Evolutionary conservation across 2,888 invertebrate genomes (phyloP), one percentile per base, ranked within the genome.

Genomic region (Epistrophe grossulariae): DNA sequence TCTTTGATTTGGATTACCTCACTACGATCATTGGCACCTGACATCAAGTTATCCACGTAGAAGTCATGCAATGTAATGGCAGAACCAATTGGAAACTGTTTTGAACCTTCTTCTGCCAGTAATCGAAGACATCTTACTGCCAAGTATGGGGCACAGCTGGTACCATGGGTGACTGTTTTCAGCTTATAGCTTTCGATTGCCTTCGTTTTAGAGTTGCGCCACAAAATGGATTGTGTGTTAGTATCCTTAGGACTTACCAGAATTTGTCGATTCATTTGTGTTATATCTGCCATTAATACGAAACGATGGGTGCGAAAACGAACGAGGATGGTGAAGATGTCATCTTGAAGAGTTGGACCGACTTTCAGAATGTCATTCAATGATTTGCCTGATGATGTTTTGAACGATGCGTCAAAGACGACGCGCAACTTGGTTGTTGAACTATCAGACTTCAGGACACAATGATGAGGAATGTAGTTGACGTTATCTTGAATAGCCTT

Each of bases 21-120:
- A 24, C 24, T 52, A 13, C 52, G 48, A 35, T 71, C 50, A 4
- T 88, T 19, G 24, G 83, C 79, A n/a, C 88, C 88, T 7, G 77
- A 80, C 57, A 84, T 62, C 55, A 88, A 57, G 55, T 80, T 83
- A 15, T 79, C 88, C 13, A 88, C 80, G 43, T 71, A 78, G 15
- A 78, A 78, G 6, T 71, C 78, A 35, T 52, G 78, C 17, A 62
- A 35, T n/a, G 62, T 78, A 3, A 62, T 5, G 17, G 24, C 19
- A 4, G 70, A 59, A 31, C 78, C 70, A 40, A 62, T 13, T 0
- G 78, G 62, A 71, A 71, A 78, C 6, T 64, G 28, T 45, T 64
- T 19, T 8, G 40, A 24, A 43, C 43, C 38, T 38, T 38, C 43
- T 43, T 78, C 66, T 43, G 77, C 78, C 10, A 82, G 48, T 13